A percentile compares a stretch with the other conserved stretches of the same genome.
phyloP scores from a whole-genome alignment of 2,113 vertebrate species.

The Gymnorhina tibicen region DNA sequence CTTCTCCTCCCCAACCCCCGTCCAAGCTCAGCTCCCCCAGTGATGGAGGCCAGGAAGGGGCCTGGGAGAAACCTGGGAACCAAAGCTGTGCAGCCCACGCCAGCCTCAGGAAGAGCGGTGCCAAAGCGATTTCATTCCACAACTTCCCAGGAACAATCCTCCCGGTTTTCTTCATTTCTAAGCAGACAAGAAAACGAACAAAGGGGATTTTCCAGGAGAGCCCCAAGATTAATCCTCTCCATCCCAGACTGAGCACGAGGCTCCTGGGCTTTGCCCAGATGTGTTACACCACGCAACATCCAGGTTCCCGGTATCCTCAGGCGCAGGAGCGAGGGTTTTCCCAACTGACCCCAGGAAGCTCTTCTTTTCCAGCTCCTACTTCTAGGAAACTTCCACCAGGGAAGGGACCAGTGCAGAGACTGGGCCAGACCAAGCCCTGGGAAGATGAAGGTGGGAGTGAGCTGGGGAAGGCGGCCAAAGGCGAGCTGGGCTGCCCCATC shows the following conservation, averaged over 20 bases:
- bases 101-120: neutral
- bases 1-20: neutral
- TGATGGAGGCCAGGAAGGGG: neutral
- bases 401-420: neutral
- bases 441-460: constrained; percentile 42
- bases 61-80: neutral
- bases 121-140: neutral
- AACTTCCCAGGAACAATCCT: neutral
- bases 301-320: neutral
- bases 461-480: neutral
- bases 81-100: neutral
- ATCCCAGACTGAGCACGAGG: neutral
- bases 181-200: neutral
- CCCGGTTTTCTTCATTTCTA: neutral
- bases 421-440: neutral
- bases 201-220: neutral
- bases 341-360: accelerated
- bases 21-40: neutral
- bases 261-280: neutral
- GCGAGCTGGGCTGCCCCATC: neutral
- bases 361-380: neutral
- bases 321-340: neutral
- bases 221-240: neutral
- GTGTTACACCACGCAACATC: neutral
- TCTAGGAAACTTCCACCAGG: constrained; percentile 24